These are phyloP conservation scores for Hippocampus abdominalis DNA, from an alignment of 2,113 vertebrate species.

Conservation along the genomic window DNA sequence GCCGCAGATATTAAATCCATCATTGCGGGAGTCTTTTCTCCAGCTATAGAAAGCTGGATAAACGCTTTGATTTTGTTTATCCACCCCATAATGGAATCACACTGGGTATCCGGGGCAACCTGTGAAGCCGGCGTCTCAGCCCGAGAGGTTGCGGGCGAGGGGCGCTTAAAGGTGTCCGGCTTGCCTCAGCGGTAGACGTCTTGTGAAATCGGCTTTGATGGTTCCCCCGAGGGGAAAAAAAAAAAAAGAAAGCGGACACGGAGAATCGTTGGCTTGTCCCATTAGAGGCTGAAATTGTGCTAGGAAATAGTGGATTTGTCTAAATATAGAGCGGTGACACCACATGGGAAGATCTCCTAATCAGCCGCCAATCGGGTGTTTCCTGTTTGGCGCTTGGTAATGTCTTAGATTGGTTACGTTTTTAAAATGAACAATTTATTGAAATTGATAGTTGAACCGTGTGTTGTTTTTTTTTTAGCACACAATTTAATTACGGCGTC, in stretches of 20 bases:
- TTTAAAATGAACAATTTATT: slow-evolving; percentile 25
- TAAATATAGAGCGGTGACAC: slow-evolving; percentile 10
- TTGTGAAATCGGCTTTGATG: slow-evolving; percentile 56
- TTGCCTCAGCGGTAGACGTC: slow-evolving; percentile 55
- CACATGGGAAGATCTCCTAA: slow-evolving; percentile 31
- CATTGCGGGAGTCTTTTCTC: slow-evolving; percentile 62
- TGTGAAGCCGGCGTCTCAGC: slow-evolving; percentile 32
- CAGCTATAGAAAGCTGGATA: slow-evolving; percentile 60
- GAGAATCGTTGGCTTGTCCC: slow-evolving; percentile 40
- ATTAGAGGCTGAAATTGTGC: slow-evolving; percentile 35
- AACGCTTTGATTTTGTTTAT: slow-evolving; percentile 69
- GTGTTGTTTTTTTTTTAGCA: slow-evolving; percentile 1
- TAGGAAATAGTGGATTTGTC: slow-evolving; percentile 14
- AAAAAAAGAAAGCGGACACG: slow-evolving; percentile 4
- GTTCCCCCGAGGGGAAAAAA: slow-evolving; percentile 29
- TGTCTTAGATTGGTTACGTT: slow-evolving; percentile 44
- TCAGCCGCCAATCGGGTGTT: slow-evolving; percentile 47
- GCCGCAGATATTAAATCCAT: slow-evolving; percentile 54
- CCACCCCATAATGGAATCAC: slow-evolving; percentile 66
- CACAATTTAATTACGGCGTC: slow-evolving; percentile 47
- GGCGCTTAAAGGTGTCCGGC: slow-evolving; percentile 52
- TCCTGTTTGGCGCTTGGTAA: slow-evolving; percentile 24
- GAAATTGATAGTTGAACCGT: no score
- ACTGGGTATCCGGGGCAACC: slow-evolving; percentile 59
- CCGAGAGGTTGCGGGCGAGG: neutral